A percentile compares a stretch with the other conserved stretches of the same genome.
These are phyloP conservation scores for Barypeithes pellucidus DNA, from an alignment of 2,888 invertebrate genomes.

Conservation along the genomic window DNA sequence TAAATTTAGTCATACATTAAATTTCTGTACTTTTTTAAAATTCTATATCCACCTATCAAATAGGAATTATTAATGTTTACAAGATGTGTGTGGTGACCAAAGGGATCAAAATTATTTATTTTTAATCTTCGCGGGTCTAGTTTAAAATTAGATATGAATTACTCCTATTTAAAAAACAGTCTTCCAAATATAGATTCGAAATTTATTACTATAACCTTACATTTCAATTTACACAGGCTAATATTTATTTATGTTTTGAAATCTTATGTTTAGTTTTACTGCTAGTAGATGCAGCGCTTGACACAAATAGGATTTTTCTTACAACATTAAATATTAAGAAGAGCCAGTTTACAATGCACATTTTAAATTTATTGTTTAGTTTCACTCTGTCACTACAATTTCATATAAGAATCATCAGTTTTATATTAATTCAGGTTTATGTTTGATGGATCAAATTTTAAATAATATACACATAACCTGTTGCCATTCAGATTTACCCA, in stretches of 20 bases:
- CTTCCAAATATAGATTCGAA: constrained; percentile 56
- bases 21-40: not conserved
- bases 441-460: too few species aligned
- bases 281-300: constrained; percentile 11
- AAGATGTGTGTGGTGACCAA: constrained; percentile 49
- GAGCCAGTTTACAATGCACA: constrained; percentile 4
- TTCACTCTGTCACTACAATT: not conserved
- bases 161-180: constrained; percentile 55
- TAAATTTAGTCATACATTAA: constrained; percentile 19
- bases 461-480: too few species aligned
- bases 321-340: constrained; percentile 13
- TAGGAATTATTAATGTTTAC: constrained; percentile 5
- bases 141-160: constrained; percentile 57
- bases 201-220: constrained; percentile 43
- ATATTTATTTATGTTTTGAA: constrained; percentile 31
- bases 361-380: constrained; percentile 13
- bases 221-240: constrained; percentile 23
- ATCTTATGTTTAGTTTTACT: constrained; percentile 31
- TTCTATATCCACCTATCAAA: not conserved
- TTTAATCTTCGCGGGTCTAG: constrained; percentile 55
- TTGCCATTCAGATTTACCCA: too few species aligned
- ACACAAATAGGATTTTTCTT: constrained; percentile 24
- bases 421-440: not conserved
- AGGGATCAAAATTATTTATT: constrained; percentile 55
- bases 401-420: not conserved